Evolutionary conservation across 2,113 vertebrate genomes (phyloP).

Genomic region (Rhombomys opimus): DNA sequence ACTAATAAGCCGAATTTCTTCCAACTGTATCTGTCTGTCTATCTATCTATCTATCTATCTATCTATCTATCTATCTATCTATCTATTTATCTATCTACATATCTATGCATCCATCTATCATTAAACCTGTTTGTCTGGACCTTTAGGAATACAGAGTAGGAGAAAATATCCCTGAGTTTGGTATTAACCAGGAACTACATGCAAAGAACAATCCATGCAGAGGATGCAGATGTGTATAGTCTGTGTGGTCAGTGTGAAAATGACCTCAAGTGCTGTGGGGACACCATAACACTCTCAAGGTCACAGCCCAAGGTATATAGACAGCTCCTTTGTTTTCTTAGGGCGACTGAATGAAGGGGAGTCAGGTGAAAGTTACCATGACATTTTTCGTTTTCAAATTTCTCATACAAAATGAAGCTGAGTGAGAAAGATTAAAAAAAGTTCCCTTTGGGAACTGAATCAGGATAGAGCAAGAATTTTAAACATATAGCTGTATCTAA

Average conservation of each 20-base stretch:
- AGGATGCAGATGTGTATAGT: neutral
- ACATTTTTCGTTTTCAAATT: neutral
- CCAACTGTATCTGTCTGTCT: neutral
- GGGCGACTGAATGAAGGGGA: neutral
- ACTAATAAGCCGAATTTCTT: neutral
- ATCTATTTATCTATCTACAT: neutral
- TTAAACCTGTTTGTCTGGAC: neutral
- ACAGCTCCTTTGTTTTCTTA: neutral
- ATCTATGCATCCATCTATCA: neutral
- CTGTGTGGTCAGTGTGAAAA: neutral
- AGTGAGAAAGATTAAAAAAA: conserved; percentile 13
- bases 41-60: neutral
- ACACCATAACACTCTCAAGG: neutral
- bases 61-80: neutral
- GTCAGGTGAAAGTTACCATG: neutral
- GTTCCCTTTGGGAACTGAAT: neutral
- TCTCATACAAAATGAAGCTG: neutral
- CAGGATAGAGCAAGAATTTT: conserved; percentile 4
- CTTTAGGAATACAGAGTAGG: neutral
- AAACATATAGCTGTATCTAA: conserved; percentile 11
- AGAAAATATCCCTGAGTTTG: neutral
- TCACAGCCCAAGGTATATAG: neutral
- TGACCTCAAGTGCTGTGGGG: neutral
- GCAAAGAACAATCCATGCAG: neutral
- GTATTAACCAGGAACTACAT: neutral